Evolutionary conservation across 2,888 invertebrate genomes (phyloP).

Genomic region (Trichopoda pennipes): DNA sequence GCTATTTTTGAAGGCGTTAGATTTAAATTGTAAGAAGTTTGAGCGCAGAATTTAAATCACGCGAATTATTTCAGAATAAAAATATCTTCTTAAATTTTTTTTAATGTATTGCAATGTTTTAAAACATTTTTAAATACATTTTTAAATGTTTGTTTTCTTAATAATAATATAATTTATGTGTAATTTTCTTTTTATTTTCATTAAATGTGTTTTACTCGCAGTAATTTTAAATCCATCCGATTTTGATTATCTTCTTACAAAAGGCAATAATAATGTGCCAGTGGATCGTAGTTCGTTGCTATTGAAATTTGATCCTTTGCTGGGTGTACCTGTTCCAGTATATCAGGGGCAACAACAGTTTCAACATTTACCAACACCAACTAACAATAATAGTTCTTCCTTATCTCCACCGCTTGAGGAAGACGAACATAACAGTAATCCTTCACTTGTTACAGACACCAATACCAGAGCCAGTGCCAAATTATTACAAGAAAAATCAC

Average conservation of each 20-base stretch:
- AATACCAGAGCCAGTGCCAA: conserved; percentile 71
- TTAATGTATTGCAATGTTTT: background rate
- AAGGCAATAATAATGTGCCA: conserved; percentile 78
- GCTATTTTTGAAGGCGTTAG: no score
- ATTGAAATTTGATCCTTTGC: conserved; percentile 80
- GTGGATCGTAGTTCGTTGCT: conserved; percentile 79
- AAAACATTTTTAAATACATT: conserved; percentile 19
- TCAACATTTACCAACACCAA: conserved; percentile 71
- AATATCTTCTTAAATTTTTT: no score
- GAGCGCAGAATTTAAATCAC: no score
- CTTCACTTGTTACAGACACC: conserved; percentile 72
- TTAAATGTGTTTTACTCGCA: conserved; percentile 66
- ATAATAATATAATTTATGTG: conserved; percentile 26
- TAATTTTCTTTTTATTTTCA: conserved; percentile 24
- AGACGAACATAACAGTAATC: conserved; percentile 76
- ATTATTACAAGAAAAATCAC: conserved; percentile 59
- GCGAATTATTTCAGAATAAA: no score
- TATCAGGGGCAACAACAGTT: conserved; percentile 71
- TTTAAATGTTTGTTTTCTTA: background rate
- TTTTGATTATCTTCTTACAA: conserved; percentile 80
- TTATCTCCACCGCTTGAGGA: conserved; percentile 79
- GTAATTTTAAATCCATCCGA: conserved; percentile 80
- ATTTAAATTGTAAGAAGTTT: no score
- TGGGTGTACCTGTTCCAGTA: conserved; percentile 78
- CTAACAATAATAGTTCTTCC: conserved; percentile 68